A percentile compares a stretch with the other conserved stretches of the same genome.
phyloP scores from a whole-genome alignment of 2,797 vertebrate species.

The Bradypodion ventrale region DNA sequence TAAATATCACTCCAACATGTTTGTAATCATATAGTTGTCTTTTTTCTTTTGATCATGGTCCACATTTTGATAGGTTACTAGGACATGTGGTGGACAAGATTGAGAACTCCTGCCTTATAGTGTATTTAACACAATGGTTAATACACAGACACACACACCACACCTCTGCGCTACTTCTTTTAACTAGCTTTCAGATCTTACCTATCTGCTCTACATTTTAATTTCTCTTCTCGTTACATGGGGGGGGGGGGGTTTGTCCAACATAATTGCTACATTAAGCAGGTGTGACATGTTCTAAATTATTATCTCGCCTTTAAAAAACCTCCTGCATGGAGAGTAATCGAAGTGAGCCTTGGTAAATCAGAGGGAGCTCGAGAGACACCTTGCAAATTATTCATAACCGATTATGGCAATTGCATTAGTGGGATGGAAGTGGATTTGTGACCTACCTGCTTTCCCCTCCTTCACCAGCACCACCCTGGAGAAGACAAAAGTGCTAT shows the following conservation, averaged over 20 bases:
- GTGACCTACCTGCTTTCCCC: conserved; percentile 20
- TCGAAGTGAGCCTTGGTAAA: conserved; percentile 49
- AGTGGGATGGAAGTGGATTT: conserved; percentile 60
- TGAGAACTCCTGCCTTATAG: too few species aligned
- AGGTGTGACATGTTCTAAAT: conserved; percentile 57
- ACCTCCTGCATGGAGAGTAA: conserved; percentile 40
- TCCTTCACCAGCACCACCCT: conserved; percentile 12
- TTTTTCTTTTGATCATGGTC: too few species aligned
- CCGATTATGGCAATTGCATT: conserved; percentile 70
- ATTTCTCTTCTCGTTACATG: not conserved
- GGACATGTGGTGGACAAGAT: too few species aligned
- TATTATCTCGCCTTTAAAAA: conserved; percentile 66
- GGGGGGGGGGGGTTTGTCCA: not conserved
- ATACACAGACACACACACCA: too few species aligned
- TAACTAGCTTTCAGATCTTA: not conserved
- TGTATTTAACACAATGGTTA: too few species aligned
- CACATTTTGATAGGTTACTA: too few species aligned
- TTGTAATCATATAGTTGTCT: too few species aligned
- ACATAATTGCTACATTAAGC: not conserved
- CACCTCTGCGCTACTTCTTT: too few species aligned
- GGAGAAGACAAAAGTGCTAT: conserved; percentile 62
- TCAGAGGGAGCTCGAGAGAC: conserved; percentile 66
- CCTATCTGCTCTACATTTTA: too few species aligned
- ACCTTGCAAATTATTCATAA: conserved; percentile 71
- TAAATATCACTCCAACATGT: too few species aligned